Evolutionary conservation across 1,140 invertebrate species (phyloP), one percentile per base, ranked within the genome.

Genomic region (Antheraea mylitta): DNA sequence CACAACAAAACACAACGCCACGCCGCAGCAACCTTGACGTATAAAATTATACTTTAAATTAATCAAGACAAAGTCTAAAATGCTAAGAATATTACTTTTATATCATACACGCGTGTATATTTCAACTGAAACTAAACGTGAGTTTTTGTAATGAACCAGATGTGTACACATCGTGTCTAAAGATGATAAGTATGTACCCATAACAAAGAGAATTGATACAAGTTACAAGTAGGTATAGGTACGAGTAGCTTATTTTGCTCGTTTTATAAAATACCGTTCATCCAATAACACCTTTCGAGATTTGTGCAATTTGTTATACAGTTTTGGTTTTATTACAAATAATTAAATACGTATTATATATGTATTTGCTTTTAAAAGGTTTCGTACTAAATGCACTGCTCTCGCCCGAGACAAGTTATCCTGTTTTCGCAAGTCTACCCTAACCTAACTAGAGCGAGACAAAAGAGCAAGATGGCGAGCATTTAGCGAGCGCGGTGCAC

Each of bases 121-220:
- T 72, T 74, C 71, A 75, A 70, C 72, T 74, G 74, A 74, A 72
- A 73, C 73, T 66, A 78, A 72, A 72, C 64, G 67, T 58, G 45
- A 53, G 45, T 53, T 53, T 16, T 53, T 53, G 13, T 53, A 53
- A 53, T 53, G 45, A 30, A 53, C 11, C 45, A 53, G 45, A n/a
- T 53, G 45, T 53, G 45, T 53, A 53, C 13, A 53, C 16, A 53
- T 11, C 45, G 45, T 53, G 16, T 6, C 45, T 6, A 53, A 53
- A 53, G 38, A 42, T 42, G 45, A 53, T 53, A 53, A 53, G 45
- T 53, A n/a, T 16, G 11, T 53, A 53, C 45, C 22, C 45, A n/a
- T 53, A 53, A 53, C 45, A 53, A 53, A 53, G 45, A n/a, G 16
- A 53, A 16, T 53, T 16, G 11, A 53, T n/a, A 53, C 16, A 53